A percentile compares a stretch with the other conserved stretches of the same genome.
phyloP scores from a whole-genome alignment of 2,797 vertebrate species.

The Botia kubotai region DNA sequence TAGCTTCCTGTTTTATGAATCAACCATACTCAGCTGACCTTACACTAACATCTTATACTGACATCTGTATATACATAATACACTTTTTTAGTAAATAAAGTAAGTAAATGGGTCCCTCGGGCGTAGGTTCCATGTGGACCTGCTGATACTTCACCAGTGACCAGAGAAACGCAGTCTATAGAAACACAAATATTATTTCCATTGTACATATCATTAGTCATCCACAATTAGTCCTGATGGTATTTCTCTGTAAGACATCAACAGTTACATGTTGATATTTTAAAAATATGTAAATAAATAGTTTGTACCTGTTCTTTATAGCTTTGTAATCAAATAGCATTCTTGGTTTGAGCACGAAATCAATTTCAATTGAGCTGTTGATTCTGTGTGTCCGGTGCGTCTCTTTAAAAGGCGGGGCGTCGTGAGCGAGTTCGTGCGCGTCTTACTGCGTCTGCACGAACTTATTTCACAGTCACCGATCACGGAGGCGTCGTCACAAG shows the following conservation, averaged over 20 bases:
- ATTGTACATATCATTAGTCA: no score
- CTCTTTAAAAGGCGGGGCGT: constrained; percentile 68
- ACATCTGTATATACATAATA: neutral
- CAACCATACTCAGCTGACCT: constrained; percentile 35
- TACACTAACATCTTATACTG: neutral
- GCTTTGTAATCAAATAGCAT: neutral
- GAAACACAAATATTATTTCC: no score
- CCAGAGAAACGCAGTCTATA: no score
- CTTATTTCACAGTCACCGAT: constrained; percentile 44
- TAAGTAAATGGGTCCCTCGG: neutral
- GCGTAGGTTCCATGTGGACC: neutral
- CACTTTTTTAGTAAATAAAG: no score
- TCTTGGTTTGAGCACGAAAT: no score
- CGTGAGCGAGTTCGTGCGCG: neutral
- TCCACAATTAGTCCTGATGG: no score
- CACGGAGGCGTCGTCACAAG: constrained; percentile 27
- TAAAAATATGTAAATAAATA: no score
- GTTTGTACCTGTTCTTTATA: neutral
- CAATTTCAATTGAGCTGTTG: no score
- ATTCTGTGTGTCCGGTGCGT: neutral
- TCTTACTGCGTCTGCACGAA: constrained; percentile 25
- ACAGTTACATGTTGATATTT: no score
- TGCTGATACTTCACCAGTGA: neutral
- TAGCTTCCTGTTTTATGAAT: constrained; percentile 39
- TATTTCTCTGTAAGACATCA: no score